These are phyloP conservation scores for Neodiprion pinetum DNA, from an alignment of 1,140 invertebrate genomes.

Conservation along the genomic window DNA sequence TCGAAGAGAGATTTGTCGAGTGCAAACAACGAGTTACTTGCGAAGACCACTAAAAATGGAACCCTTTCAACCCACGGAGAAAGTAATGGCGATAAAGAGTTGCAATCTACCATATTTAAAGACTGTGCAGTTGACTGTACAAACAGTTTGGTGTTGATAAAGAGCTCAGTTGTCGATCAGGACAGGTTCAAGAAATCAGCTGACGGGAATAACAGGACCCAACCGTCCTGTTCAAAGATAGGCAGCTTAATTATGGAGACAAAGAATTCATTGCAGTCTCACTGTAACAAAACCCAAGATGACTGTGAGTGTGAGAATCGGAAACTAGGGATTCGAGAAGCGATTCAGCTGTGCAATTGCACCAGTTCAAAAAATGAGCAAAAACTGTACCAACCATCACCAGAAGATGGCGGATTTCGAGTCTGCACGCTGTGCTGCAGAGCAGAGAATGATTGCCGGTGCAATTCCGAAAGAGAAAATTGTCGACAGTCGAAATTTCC, in stretches of 20 bases:
- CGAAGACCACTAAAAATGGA: too few species aligned
- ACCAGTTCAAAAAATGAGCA: not conserved
- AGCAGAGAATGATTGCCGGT: constrained; percentile 15
- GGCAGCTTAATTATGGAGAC: not conserved
- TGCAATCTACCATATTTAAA: too few species aligned
- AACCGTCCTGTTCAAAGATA: not conserved
- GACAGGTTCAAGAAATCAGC: not conserved
- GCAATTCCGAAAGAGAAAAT: not conserved
- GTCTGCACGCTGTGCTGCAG: constrained; percentile 19
- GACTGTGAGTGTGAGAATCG: not conserved
- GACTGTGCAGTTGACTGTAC: too few species aligned
- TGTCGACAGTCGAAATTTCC: not conserved
- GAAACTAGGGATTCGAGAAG: not conserved
- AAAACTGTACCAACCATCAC: not conserved
- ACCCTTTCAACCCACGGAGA: too few species aligned
- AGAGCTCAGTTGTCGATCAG: not conserved
- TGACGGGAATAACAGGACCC: not conserved
- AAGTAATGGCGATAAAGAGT: too few species aligned
- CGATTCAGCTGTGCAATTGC: not conserved
- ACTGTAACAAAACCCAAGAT: not conserved
- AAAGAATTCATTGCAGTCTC: not conserved
- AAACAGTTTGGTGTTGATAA: not conserved
- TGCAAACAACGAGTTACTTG: too few species aligned
- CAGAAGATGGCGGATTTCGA: not conserved
- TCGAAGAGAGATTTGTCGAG: too few species aligned